A percentile compares a stretch with the other conserved stretches of the same genome.
These are phyloP conservation scores for Synergus japonicus DNA, from an alignment of 2,888 invertebrate genomes.

Conservation along the genomic window DNA sequence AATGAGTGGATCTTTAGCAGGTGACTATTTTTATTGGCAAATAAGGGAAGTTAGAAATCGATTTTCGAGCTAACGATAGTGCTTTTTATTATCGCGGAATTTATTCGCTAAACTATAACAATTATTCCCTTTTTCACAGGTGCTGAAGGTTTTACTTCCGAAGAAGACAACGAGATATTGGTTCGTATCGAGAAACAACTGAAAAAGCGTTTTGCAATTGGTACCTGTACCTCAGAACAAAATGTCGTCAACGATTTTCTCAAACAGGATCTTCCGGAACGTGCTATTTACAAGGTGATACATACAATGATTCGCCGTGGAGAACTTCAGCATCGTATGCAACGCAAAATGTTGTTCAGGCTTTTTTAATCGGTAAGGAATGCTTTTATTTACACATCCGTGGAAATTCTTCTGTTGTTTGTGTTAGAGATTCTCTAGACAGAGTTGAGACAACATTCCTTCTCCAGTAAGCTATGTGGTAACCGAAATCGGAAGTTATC, in stretches of 20 bases:
- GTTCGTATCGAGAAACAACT: conserved; percentile 95
- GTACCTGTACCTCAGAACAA: conserved; percentile 97
- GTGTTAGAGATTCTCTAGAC: conserved; percentile 25
- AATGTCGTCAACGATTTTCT: conserved; percentile 93
- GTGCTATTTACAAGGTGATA: conserved; percentile 93
- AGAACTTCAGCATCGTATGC: conserved; percentile 96
- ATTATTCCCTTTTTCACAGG: conserved; percentile 79
- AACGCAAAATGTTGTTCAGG: conserved; percentile 97
- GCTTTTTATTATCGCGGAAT: conserved; percentile 34
- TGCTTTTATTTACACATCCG: conserved; percentile 43
- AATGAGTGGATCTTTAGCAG: conserved; percentile 93
- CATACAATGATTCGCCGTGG: conserved; percentile 96
- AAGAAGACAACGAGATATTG: conserved; percentile 95
- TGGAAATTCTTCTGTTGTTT: conserved; percentile 40
- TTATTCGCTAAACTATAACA: not conserved
- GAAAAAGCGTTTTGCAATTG: conserved; percentile 95
- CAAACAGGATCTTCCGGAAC: conserved; percentile 91
- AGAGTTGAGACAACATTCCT: too few relatives aligned
- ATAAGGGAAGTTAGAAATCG: not conserved
- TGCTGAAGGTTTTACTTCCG: conserved; percentile 98
- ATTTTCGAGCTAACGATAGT: not conserved
- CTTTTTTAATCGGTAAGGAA: conserved; percentile 78
- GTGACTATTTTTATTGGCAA: conserved; percentile 77
- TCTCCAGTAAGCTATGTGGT: too few relatives aligned
- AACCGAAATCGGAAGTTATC: too few relatives aligned